Base-by-base conservation (phyloP, 1,140 invertebrate genomes). In the Lanistes nyassanus region DNA sequence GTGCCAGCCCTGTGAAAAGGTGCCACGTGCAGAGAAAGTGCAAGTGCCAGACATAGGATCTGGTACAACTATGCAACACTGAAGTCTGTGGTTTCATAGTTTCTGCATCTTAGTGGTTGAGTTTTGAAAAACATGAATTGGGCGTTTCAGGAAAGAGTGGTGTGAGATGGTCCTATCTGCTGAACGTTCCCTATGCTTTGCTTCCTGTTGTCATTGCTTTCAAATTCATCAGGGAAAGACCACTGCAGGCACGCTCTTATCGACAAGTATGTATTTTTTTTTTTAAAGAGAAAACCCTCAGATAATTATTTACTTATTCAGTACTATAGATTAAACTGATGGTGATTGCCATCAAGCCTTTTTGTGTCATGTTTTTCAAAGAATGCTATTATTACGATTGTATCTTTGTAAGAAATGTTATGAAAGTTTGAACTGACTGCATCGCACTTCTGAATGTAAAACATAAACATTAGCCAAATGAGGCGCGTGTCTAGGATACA, bases 141-240 rank as follows among this genome's bases (percentile, higher is more conserved):
- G 26, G 26, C 69, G 74, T 56, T 77, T 47, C 78, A 86, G 85
- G 85, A 39, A 78, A 80, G 31, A 77, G 78, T 77, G 79, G 64
- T 36, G 55, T 86, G 19, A 83, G 79, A 26, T 79, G 81, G 78
- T 81, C 84, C 0, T 81, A 81, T 47, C 67, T 84, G 2, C 76
- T 85, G 42, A 86, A 85, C 69, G 66, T 85, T 0, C 81, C 84
- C 0, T 85, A 85, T 73, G 13, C 83, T 7, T 34, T 84, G 55
- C 65, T 83, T 23, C 84, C 85, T 26, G 34, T 85, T 5, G 74
- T 74, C 62, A 67, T 75, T 70, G 81, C 69, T 29, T 74, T 81
- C 53, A 76, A 80, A 56, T 83, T 82, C 62, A 74, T 85, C n/a
- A 75, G 77, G 36, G 76, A 79, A 19, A 64, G 81, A 13, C 75